A percentile compares a stretch with the other conserved stretches of the same genome.
Evolutionary conservation across 2,797 vertebrate species (phyloP).

Genomic region (Coregonus ussuriensis): DNA sequence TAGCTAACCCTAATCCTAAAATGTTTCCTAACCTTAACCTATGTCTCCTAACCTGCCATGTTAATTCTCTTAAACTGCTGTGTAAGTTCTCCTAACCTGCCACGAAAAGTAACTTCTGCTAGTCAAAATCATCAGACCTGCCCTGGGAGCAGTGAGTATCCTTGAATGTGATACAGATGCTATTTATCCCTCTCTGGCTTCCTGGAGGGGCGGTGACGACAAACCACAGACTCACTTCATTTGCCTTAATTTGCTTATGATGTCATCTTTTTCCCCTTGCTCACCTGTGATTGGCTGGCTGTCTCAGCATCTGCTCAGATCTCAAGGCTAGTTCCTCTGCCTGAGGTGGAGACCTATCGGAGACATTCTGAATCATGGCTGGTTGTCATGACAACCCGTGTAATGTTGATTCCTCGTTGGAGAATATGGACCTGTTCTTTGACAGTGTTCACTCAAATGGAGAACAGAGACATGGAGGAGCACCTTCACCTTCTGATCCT

Average conservation of each 20-base stretch:
- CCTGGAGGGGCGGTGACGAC: constrained; percentile 51
- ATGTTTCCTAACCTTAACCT: no score
- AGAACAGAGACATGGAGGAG: constrained; percentile 23
- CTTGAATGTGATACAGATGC: no score
- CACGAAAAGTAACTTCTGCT: no score
- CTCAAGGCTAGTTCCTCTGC: constrained; percentile 83
- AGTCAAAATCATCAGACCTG: no score
- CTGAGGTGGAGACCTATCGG: constrained; percentile 85
- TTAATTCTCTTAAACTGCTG: no score
- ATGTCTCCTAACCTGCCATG: no score
- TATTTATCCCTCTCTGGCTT: constrained; percentile 9
- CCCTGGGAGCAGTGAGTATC: no score
- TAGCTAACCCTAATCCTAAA: no score
- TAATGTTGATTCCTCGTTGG: constrained; percentile 68
- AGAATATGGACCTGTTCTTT: constrained; percentile 78
- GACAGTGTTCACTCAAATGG: constrained; percentile 60
- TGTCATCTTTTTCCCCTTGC: constrained; percentile 84
- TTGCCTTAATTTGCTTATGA: constrained; percentile 88
- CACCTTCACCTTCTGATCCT: neutral
- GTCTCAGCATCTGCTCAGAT: constrained; percentile 86
- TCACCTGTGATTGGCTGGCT: constrained; percentile 79
- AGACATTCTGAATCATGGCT: constrained; percentile 81
- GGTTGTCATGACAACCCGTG: constrained; percentile 91
- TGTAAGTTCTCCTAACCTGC: no score
- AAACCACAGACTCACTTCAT: constrained; percentile 69